Evolutionary conservation across 2,797 vertebrate genomes (phyloP), one percentile per base, ranked within the genome.

Genomic region (Cryptoprocta ferox): DNA sequence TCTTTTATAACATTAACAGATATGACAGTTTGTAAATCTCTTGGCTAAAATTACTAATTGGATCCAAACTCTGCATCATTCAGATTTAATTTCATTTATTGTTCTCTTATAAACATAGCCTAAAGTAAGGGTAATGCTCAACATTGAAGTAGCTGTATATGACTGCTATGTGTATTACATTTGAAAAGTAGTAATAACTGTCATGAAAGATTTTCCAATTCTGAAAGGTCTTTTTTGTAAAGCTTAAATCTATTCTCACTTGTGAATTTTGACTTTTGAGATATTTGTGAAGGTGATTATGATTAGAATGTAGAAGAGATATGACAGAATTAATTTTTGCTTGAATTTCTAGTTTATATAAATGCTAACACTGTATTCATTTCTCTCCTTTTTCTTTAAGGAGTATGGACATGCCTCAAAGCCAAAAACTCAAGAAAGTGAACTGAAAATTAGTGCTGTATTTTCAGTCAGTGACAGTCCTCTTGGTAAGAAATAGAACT

Each of bases 401-500:
- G 99, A 99, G 89, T 99, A 99, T 97, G 96, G 97, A 97, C 98
- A 98, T 97, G 89, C 97, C 92, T 98, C 98, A 97, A 98, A 98
- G 97, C 99, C 99, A 97, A 99, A 99, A 99, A 97, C 98, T 98
- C 98, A 99, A 92, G 99, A 99, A 98, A 99, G 98, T 96, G 99
- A 99, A 97, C 98, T 99, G 98, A 99, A 99, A 99, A 99, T 99
- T 95, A 99, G 99, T 45, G 99, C 99, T 1, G 99, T 99, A 65
- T 99, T 99, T 99, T 99, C 99, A 76, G 99, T 99, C 92, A 99
- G 98, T 97, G 96, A 98, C 83, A 98, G 98, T 97, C 95, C 98
- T 95, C 95, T 99, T 93, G 98, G 99, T 98, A 98, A 99, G 99
- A 98, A 99, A 97, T 56, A 50, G 59, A 75, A 94, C 48, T 84